phyloP scores from a whole-genome alignment of 2,888 invertebrate genomes.

The Thecophora atra region DNA sequence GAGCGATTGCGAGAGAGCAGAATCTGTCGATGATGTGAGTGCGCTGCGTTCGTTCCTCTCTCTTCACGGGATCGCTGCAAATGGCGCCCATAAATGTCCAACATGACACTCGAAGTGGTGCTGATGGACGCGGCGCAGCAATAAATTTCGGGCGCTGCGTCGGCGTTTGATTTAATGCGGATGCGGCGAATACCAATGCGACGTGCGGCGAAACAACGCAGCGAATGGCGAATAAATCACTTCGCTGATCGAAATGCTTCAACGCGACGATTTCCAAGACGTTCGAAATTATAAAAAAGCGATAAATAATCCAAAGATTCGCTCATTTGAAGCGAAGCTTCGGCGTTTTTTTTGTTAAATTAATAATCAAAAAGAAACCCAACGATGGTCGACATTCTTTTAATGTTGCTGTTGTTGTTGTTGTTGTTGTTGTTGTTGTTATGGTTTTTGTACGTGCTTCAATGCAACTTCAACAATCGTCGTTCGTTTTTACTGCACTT shows the following conservation, averaged over 20 bases:
- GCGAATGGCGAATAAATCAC: conserved; percentile 1
- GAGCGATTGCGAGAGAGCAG: background rate
- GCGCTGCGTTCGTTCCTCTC: too few species aligned
- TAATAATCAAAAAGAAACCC: too few species aligned
- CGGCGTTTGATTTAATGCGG: background rate
- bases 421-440: background rate
- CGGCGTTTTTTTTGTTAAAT: too few species aligned
- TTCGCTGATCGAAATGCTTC: too few species aligned
- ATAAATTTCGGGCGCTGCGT: conserved; percentile 7
- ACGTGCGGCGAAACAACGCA: background rate
- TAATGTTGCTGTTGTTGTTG: background rate
- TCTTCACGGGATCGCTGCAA: too few species aligned
- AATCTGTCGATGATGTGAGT: background rate
- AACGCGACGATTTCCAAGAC: too few species aligned
- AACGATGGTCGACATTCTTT: too few species aligned
- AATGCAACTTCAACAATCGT: background rate
- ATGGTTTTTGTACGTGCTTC: background rate
- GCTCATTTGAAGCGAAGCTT: too few species aligned
- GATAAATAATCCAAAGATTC: too few species aligned
- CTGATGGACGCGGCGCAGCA: conserved; percentile 5
- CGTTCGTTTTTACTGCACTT: background rate
- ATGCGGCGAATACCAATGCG: background rate
- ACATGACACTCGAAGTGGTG: conserved; percentile 32
- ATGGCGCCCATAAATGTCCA: conserved; percentile 35
- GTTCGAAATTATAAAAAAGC: too few species aligned